Conservation (phyloP, 2,797 vertebrate genomes). For the Sphaeramia orbicularis region DNA sequence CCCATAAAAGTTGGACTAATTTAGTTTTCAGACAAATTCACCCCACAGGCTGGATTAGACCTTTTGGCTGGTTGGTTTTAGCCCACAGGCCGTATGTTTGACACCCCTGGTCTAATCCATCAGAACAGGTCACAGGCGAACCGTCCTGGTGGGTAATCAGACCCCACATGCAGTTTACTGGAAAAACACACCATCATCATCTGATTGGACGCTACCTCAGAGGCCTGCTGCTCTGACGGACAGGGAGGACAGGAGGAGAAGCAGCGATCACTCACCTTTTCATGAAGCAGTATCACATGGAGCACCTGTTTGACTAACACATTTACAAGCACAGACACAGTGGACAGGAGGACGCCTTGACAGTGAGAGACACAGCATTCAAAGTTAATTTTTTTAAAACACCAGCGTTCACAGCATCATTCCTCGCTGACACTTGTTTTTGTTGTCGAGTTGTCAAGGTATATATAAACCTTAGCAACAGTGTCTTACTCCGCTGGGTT, state of each 20-base stretch:
- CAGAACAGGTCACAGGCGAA: constrained; percentile 47
- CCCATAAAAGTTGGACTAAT: too few relatives aligned
- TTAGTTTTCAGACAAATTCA: too few relatives aligned
- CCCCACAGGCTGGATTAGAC: too few relatives aligned
- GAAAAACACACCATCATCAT: constrained; percentile 10
- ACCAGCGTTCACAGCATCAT: constrained; percentile 21
- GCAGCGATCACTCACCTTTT: constrained; percentile 57
- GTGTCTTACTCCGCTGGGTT: constrained; percentile 30
- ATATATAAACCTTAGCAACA: constrained; percentile 23
- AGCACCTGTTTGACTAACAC: constrained; percentile 64
- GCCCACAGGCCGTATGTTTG: too few relatives aligned
- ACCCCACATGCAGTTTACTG: constrained; percentile 7
- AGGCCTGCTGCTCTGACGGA: constrained; percentile 38
- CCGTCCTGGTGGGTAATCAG: constrained; percentile 47
- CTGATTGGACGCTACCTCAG: constrained; percentile 18
- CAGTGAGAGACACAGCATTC: constrained; percentile 56
- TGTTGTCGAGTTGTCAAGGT: constrained; percentile 53
- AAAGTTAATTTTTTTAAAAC: background rate
- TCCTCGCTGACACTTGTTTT: constrained; percentile 54
- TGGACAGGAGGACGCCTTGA: constrained; percentile 52
- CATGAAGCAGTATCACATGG: constrained; percentile 51
- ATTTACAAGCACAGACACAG: constrained; percentile 50
- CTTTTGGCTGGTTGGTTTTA: too few relatives aligned
- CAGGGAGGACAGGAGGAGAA: constrained; percentile 34
- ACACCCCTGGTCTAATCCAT: too few relatives aligned